Percentiles rank a stretch among this genome's conserved stretches.
Evolutionary conservation across 92 coral and sea anemone genomes (phyloP).

Genomic region (Paramuricea clavata): DNA sequence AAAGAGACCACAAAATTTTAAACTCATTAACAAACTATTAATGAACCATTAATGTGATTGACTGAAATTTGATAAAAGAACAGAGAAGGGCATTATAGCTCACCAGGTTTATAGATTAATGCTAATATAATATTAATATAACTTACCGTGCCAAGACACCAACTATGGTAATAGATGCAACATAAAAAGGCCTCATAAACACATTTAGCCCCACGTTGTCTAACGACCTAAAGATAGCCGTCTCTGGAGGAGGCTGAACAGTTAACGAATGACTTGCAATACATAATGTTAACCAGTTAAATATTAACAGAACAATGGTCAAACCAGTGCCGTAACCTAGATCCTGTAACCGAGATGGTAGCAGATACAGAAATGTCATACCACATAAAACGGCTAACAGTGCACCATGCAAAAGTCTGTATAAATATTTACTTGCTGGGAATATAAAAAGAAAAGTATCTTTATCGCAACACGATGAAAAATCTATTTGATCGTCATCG

Average conservation of each 20-base stretch:
- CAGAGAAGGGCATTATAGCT: too few relatives aligned
- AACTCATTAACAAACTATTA: too few relatives aligned
- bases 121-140: background rate
- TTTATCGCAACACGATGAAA: slow-evolving; percentile 86
- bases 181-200: slow-evolving; percentile 90
- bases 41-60: too few relatives aligned
- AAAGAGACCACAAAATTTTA: background rate
- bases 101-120: too few relatives aligned
- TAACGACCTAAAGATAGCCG: slow-evolving; percentile 82
- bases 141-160: slow-evolving; percentile 83
- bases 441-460: slow-evolving; percentile 87
- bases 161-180: slow-evolving; percentile 73
- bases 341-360: slow-evolving; percentile 76
- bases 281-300: slow-evolving; percentile 91
- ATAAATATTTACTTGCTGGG: slow-evolving; percentile 81
- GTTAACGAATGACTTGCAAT: slow-evolving; percentile 85
- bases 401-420: slow-evolving; percentile 69
- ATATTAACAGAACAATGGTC: slow-evolving; percentile 67
- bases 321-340: slow-evolving; percentile 70
- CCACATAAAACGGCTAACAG: slow-evolving; percentile 76
- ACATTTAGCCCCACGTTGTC: slow-evolving; percentile 75
- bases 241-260: slow-evolving; percentile 84
- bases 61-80: too few relatives aligned
- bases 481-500: slow-evolving; percentile 91
- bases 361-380: slow-evolving; percentile 79